Conservation (phyloP, 92 coral and sea anemone species). For the Ricordea florida region DNA sequence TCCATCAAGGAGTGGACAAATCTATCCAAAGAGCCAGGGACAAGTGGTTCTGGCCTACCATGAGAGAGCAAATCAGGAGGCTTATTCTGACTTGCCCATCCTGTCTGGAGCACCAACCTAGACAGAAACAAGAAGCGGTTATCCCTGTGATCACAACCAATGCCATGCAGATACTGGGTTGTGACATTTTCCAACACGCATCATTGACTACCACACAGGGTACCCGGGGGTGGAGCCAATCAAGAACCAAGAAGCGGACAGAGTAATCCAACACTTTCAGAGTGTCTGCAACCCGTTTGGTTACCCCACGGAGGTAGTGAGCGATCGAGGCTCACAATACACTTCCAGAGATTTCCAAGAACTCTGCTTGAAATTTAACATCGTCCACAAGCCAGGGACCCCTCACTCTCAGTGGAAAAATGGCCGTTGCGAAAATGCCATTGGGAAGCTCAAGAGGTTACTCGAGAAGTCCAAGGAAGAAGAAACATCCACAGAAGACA, state of each 20-base stretch:
- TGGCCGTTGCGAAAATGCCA: constrained; percentile 69
- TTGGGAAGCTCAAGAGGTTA: constrained; percentile 68
- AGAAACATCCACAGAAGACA: constrained; percentile 68
- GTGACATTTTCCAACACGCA: constrained; percentile 71
- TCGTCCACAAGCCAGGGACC: constrained; percentile 72
- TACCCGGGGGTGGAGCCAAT: constrained; percentile 63
- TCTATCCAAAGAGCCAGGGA: constrained; percentile 69
- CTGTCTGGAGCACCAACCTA: constrained; percentile 74
- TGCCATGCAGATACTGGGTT: constrained; percentile 71
- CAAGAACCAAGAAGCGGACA: constrained; percentile 70
- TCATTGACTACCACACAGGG: constrained; percentile 69
- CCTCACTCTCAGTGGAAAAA: constrained; percentile 74
- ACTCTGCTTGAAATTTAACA: constrained; percentile 68
- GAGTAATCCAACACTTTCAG: constrained; percentile 65
- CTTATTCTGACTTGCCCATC: constrained; percentile 70
- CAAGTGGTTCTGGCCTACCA: constrained; percentile 74
- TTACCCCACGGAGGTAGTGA: constrained; percentile 68
- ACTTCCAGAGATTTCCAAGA: constrained; percentile 67
- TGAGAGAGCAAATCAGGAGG: constrained; percentile 66
- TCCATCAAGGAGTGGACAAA: constrained; percentile 67
- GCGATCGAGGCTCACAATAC: constrained; percentile 75
- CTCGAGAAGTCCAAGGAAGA: constrained; percentile 68
- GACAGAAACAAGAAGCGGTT: constrained; percentile 72
- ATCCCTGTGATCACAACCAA: constrained; percentile 74
- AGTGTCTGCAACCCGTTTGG: constrained; percentile 75